phyloP scores from a whole-genome alignment of 2,113 vertebrate species.

The Oncorhynchus tshawytscha region DNA sequence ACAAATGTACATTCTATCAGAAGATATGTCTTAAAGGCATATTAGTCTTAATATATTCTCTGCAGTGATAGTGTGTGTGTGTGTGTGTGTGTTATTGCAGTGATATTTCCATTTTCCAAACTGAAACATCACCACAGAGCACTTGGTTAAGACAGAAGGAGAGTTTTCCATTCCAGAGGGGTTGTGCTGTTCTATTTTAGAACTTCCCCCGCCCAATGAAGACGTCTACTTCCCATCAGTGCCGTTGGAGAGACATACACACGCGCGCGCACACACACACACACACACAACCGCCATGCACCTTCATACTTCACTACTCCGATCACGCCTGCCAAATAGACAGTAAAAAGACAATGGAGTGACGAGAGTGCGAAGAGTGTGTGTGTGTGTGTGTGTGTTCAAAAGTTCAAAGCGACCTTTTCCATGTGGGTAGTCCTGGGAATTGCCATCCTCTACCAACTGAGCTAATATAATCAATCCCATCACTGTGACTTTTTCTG shows the following conservation, averaged over 20 bases:
- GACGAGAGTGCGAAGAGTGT: neutral
- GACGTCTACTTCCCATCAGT: constrained; percentile 60
- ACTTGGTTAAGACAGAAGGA: constrained; percentile 46
- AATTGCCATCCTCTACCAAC: no score
- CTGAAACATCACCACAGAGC: neutral
- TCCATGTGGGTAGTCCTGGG: no score
- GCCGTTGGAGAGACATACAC: constrained; percentile 19
- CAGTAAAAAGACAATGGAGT: no score
- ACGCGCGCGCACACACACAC: no score
- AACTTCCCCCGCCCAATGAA: constrained; percentile 65
- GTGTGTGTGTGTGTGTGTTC: constrained; percentile 14
- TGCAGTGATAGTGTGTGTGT: neutral
- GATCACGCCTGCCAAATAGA: constrained; percentile 14
- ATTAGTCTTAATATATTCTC: constrained; percentile 34
- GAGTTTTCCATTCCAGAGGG: constrained; percentile 53
- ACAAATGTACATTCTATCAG: constrained; percentile 17
- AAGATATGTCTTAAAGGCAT: constrained; percentile 26
- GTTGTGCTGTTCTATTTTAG: constrained; percentile 47
- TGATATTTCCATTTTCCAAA: constrained; percentile 17
- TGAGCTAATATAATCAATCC: no score
- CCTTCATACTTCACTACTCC: constrained; percentile 37
- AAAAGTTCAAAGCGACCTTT: no score
- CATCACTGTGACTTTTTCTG: no score
- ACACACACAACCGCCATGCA: neutral
- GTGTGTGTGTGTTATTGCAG: neutral